A percentile compares a stretch with the other conserved stretches of the same genome.
These are phyloP conservation scores for Ophioninae sp. DNA, from an alignment of 2,888 invertebrate genomes.

Conservation along the genomic window DNA sequence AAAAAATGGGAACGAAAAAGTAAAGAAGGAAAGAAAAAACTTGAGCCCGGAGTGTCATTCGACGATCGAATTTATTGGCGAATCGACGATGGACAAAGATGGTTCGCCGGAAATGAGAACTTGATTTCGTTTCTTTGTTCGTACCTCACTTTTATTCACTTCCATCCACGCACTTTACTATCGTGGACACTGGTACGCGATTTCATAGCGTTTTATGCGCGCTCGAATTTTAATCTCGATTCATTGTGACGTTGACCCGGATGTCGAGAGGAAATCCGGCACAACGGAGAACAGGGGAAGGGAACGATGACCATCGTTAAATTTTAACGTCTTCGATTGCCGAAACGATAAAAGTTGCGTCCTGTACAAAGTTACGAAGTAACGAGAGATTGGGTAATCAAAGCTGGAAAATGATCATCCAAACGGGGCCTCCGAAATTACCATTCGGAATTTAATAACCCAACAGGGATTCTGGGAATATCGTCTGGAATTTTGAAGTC, in stretches of 20 bases:
- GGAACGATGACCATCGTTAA: conserved; percentile 12
- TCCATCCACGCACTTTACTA: neutral
- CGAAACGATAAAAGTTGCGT: neutral
- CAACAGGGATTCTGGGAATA: no score
- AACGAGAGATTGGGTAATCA: neutral
- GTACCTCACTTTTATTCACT: neutral
- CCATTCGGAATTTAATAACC: no score
- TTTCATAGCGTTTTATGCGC: conserved; percentile 3
- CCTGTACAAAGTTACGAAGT: neutral
- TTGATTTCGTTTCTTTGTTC: neutral
- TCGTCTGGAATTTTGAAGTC: no score
- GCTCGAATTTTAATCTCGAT: conserved; percentile 1
- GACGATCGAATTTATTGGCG: neutral
- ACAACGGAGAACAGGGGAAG: no score
- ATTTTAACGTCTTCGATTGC: neutral
- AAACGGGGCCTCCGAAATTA: no score
- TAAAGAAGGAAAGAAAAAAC: neutral
- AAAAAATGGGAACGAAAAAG: neutral
- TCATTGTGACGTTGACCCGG: conserved; percentile 8
- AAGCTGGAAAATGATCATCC: neutral
- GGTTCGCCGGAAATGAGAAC: neutral
- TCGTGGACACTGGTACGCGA: neutral
- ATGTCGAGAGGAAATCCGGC: neutral
- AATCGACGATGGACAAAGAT: neutral
- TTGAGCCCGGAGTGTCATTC: no score